Conservation (phyloP, 2,888 invertebrate species). For the Nomada flava region DNA sequence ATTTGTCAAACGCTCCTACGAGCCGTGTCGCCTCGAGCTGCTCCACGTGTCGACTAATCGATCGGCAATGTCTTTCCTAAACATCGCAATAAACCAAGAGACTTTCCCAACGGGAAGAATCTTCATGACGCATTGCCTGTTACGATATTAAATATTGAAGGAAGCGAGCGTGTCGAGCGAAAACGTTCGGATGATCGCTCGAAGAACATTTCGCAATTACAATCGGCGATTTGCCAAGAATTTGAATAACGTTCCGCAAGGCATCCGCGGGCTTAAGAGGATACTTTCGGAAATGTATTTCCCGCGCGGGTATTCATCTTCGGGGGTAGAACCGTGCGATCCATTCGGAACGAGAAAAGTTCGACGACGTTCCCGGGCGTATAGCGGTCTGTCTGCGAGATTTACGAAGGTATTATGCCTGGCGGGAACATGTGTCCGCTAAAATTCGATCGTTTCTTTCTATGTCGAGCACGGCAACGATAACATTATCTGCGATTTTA, state of each 20-base stretch:
- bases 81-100: slow-evolving; percentile 9
- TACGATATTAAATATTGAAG: too few species aligned
- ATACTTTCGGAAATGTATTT: slow-evolving; percentile 43
- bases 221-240: not conserved
- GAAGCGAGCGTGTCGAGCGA: too few species aligned
- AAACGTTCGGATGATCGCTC: too few species aligned
- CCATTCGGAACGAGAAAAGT: slow-evolving; percentile 60
- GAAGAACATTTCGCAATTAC: not conserved
- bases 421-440: slow-evolving; percentile 58
- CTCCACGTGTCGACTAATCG: slow-evolving; percentile 60
- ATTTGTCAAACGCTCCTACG: slow-evolving; percentile 62
- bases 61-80: slow-evolving; percentile 33
- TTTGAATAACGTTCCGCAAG: slow-evolving; percentile 1
- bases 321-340: slow-evolving; percentile 35
- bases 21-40: slow-evolving; percentile 46
- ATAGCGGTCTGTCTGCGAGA: slow-evolving; percentile 44
- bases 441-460: slow-evolving; percentile 59
- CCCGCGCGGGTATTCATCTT: slow-evolving; percentile 46
- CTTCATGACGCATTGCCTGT: too few species aligned
- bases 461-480: slow-evolving; percentile 27
- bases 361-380: slow-evolving; percentile 54
- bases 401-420: slow-evolving; percentile 63
- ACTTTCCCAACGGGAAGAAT: not conserved
- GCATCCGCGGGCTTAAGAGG: not conserved
- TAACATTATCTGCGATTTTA: slow-evolving; percentile 62